Conservation (phyloP, 1,140 invertebrate genomes). For the Drosophila kikkawai region DNA sequence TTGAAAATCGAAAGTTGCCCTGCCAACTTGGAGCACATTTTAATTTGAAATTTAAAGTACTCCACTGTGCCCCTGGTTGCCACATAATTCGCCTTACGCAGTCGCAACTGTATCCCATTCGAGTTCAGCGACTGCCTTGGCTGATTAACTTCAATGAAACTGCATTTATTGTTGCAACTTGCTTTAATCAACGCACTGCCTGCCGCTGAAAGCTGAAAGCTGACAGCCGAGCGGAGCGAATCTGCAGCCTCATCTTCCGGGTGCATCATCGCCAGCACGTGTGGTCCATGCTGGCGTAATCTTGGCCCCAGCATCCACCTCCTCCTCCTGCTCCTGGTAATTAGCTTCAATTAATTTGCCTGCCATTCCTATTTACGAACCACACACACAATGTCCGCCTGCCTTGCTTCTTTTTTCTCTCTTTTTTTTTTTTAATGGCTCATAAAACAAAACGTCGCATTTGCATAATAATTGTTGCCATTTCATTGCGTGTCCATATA, state of each 20-base stretch:
- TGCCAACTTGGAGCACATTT: too few relatives aligned
- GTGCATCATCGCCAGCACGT: constrained; percentile 67
- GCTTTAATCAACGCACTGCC: constrained; percentile 68
- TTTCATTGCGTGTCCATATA: constrained; percentile 78
- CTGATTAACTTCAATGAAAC: constrained; percentile 83
- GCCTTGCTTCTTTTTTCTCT: constrained; percentile 35
- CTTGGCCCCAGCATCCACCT: constrained; percentile 10
- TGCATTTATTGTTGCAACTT: constrained; percentile 80
- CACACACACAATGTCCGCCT: constrained; percentile 31
- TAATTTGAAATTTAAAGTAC: too few relatives aligned
- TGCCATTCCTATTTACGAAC: constrained; percentile 45
- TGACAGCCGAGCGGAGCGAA: constrained; percentile 20
- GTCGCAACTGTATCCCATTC: constrained; percentile 2
- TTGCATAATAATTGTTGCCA: constrained; percentile 72
- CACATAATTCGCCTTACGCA: neutral
- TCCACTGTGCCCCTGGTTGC: too few relatives aligned
- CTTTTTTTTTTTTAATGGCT: constrained; percentile 53
- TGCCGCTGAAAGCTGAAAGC: constrained; percentile 2
- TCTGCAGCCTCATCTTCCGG: constrained; percentile 74
- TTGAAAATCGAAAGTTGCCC: too few relatives aligned
- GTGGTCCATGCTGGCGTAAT: constrained; percentile 55
- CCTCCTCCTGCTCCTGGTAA: constrained; percentile 43
- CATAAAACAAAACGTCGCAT: constrained; percentile 74
- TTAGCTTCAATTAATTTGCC: constrained; percentile 82
- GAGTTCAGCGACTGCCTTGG: constrained; percentile 65